Base-by-base conservation (phyloP, 2,797 vertebrate genomes). In the Melanotaenia boesemani region DNA sequence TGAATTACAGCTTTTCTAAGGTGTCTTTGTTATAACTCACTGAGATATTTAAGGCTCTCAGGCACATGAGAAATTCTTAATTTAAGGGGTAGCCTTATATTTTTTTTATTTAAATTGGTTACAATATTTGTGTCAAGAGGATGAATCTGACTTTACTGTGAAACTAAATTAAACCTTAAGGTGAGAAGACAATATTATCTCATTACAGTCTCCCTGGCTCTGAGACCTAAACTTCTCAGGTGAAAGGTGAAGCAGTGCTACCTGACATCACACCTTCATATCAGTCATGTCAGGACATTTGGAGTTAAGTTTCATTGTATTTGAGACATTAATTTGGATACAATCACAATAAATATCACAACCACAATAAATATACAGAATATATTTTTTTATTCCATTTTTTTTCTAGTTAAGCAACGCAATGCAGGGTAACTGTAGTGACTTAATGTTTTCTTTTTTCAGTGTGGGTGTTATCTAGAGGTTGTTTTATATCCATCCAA, bases 401-500 rank as follows among this genome's bases (percentile, higher is more conserved):
- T 18, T 34, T 68, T 12, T 16, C 8, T 6, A 26, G 7, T 63
- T 18, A 66, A 58, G 1, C 44, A 18, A 34, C 4, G 4, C 28
- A 30, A 30, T 30, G 34, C 34, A 36, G 34, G 34, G 3, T 36
- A 26, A 18, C 16, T 26, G 11, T 18, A 2, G 26, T 1, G 11
- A 15, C 16, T 37, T 3, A 9, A 28, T 8, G 20, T 56, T 64
- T 58, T 41, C n/a, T 52, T 1, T 36, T 36, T 36, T n/a, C 36
- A 37, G 11, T 26, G 1, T n/a, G 9, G 20, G 18, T 60, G 34
- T 65, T 30, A 18, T 46, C 61, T 44, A 44, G 34, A 36, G 9
- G 39, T 39, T 56, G 83, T 82, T 64, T 80, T 78, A 68, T 16
- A 37, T 24, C 61, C 36, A 30, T n/a, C 74, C 69, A 76, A 84